These are phyloP conservation scores for Aphelenchoides besseyi DNA, from an alignment of 1,140 invertebrate species.

Conservation along the genomic window DNA sequence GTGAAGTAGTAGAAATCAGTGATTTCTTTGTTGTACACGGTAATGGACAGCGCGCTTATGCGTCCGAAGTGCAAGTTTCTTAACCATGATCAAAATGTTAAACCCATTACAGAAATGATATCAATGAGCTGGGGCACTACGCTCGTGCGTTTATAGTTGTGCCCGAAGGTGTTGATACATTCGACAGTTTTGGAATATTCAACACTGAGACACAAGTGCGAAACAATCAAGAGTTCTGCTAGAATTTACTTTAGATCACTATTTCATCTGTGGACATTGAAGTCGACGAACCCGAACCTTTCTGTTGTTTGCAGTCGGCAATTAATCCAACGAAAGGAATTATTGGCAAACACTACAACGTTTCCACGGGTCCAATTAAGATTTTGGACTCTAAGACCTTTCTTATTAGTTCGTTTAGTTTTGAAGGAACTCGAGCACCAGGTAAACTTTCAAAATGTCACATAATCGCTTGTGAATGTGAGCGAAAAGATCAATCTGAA, in stretches of 20 bases:
- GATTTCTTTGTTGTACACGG: conserved; percentile 5
- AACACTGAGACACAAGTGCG: conserved; percentile 3
- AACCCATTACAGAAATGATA: conserved; percentile 7
- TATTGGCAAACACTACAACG: conserved; percentile 20
- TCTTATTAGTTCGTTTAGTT: neutral
- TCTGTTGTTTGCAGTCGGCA: conserved; percentile 14
- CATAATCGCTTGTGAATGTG: no score
- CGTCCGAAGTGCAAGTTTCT: neutral
- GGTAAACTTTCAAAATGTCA: no score
- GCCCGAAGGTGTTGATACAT: neutral
- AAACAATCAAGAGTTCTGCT: neutral
- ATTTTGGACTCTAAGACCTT: conserved; percentile 15
- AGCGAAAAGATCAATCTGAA: neutral
- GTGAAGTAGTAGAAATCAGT: neutral
- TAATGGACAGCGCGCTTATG: conserved; percentile 7
- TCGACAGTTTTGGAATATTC: neutral
- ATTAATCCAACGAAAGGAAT: conserved; percentile 7
- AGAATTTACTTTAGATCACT: neutral
- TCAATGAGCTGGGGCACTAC: neutral
- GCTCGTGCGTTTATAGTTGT: neutral
- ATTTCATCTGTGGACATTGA: conserved; percentile 5
- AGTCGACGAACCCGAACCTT: conserved; percentile 5
- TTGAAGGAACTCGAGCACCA: conserved; percentile 16
- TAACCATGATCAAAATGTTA: neutral
- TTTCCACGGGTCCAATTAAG: conserved; percentile 8